These are phyloP conservation scores for Agrilus planipennis DNA, from an alignment of 1,140 invertebrate genomes.

Conservation along the genomic window DNA sequence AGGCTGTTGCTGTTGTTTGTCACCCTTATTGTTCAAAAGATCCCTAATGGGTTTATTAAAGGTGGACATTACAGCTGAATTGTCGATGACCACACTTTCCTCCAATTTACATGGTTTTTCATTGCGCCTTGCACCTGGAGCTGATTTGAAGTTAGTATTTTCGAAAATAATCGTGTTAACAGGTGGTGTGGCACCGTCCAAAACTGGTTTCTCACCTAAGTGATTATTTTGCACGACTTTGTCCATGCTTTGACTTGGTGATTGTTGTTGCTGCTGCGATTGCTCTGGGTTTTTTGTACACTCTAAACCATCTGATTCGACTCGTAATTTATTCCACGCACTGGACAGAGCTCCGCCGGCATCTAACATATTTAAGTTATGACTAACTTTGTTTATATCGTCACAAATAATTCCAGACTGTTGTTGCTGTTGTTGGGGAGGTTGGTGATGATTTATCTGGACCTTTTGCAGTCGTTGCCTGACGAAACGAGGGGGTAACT, in stretches of 20 bases:
- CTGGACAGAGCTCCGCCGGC: constrained; percentile 58
- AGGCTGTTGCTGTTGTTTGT: constrained; percentile 38
- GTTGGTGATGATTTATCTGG: no score
- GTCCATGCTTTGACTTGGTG: constrained; percentile 46
- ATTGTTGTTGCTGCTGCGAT: constrained; percentile 34
- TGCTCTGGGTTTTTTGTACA: constrained; percentile 32
- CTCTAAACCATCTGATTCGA: constrained; percentile 32
- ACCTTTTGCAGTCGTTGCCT: constrained; percentile 46
- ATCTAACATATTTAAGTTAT: constrained; percentile 29
- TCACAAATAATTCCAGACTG: constrained; percentile 29
- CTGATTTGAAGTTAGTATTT: constrained; percentile 77
- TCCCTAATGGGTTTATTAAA: constrained; percentile 50
- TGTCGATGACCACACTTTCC: constrained; percentile 19
- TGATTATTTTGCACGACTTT: constrained; percentile 26
- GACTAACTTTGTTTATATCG: constrained; percentile 36
- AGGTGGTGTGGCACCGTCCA: constrained; percentile 63
- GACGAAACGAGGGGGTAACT: constrained; percentile 67
- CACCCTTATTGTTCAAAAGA: constrained; percentile 37
- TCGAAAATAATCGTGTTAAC: constrained; percentile 86
- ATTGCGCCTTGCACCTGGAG: constrained; percentile 26
- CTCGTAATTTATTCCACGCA: constrained; percentile 70
- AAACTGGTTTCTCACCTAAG: constrained; percentile 42
- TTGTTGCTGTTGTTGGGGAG: no score
- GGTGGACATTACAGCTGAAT: constrained; percentile 34
- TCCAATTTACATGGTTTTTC: constrained; percentile 24